Base-by-base conservation (phyloP, 2,797 vertebrate species). In the Hypotaenidia philippensis region DNA sequence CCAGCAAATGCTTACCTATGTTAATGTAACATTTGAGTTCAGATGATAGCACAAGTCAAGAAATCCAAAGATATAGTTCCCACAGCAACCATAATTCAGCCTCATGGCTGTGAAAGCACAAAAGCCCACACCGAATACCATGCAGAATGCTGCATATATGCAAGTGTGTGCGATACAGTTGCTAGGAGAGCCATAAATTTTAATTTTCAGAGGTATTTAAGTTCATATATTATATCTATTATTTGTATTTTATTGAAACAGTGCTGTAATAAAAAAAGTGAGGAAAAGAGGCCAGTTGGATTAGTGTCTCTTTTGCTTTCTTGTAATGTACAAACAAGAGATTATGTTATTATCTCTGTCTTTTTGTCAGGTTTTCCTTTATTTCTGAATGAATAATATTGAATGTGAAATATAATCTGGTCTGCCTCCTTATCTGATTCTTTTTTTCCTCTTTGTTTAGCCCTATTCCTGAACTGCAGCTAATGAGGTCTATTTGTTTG, bases 11-110 rank as follows among this genome's bases (percentile, higher is more conserved):
- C 82, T 91, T 83, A 83, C 72, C 91, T 91, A 88, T 94, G 95
- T 94, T 93, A 95, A 94, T 96, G 79, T 91, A 96, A 91, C 89
- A 96, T 95, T 97, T 97, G 74, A 91, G 91, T 86, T 95, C 84
- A 82, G 80, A 91, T 90, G 92, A 47, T 89, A 87, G 76, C 70
- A 60, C 56, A 66, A 93, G 89, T 95, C 91, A 96, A 88, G 85
- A 96, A 96, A 96, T 94, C 94, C 81, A 70, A 89, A 96, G 93
- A 90, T 96, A 87, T 87, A 95, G 97, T 97, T 97, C 97, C 97
- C 96, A 97, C 96, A 97, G 97, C 97, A 97, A 97, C 97, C 96
- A 84, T 94, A 97, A 95, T 95, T 96, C 94, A 96, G 56, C 76
- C 52, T 92, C 6, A 27, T 56, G 90, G 82, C 91, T 94, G 87